Percentiles rank a stretch among this genome's conserved stretches.
Evolutionary conservation across 2,888 invertebrate species (phyloP).

Genomic region (Nomada fabriciana): DNA sequence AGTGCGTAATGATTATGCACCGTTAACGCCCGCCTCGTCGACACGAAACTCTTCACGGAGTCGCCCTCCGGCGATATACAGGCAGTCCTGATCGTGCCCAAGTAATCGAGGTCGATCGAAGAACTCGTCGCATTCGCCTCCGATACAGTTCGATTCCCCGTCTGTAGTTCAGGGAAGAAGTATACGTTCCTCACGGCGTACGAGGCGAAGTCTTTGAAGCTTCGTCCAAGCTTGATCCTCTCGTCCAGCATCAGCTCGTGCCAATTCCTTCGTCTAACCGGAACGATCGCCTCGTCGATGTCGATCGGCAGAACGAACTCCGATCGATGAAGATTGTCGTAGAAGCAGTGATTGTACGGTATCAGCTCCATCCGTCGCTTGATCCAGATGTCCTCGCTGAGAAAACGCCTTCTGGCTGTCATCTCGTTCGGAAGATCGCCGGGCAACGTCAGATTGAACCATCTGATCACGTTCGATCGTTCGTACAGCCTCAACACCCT

Average conservation of each 20-base stretch:
- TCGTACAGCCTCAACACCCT: constrained; percentile 87
- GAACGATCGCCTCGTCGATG: constrained; percentile 90
- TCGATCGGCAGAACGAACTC: constrained; percentile 89
- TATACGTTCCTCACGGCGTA: constrained; percentile 89
- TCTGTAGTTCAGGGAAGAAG: constrained; percentile 86
- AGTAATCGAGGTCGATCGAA: constrained; percentile 77
- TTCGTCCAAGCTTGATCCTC: constrained; percentile 79
- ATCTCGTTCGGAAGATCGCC: constrained; percentile 85
- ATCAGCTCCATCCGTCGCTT: constrained; percentile 90
- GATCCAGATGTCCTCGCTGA: constrained; percentile 87
- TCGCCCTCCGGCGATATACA: constrained; percentile 87
- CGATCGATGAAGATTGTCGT: constrained; percentile 88
- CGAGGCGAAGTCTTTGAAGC: constrained; percentile 86
- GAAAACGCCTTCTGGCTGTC: constrained; percentile 80
- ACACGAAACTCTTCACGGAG: constrained; percentile 90
- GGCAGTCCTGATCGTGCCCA: constrained; percentile 86
- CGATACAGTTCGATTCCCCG: constrained; percentile 42
- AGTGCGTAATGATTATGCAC: constrained; percentile 92
- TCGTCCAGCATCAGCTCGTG: constrained; percentile 86
- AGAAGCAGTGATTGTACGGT: constrained; percentile 92
- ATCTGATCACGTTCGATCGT: constrained; percentile 79
- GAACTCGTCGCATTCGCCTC: constrained; percentile 12
- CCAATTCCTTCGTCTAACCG: constrained; percentile 87
- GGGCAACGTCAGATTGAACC: constrained; percentile 77
- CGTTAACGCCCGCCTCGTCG: constrained; percentile 88